Evolutionary conservation across 2,888 invertebrate genomes (phyloP).

Genomic region (Pecten maximus): DNA sequence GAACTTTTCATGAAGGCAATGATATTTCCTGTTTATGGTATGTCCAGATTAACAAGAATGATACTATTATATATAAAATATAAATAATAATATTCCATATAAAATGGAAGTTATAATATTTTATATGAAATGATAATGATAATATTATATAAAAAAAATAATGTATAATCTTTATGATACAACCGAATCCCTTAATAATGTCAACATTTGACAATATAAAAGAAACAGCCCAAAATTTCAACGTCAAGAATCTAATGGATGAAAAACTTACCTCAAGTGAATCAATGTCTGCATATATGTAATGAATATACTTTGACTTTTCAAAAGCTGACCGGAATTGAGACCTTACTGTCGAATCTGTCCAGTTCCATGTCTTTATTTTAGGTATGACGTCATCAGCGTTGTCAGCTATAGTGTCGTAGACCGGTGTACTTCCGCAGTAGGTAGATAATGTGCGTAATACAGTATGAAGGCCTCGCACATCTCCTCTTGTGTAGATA

Average conservation of each 20-base stretch:
- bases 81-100: no score
- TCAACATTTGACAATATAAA: no score
- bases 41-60: background rate
- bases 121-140: no score
- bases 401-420: conserved; percentile 27
- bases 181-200: no score
- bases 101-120: no score
- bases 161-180: no score
- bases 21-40: no score
- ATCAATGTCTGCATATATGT: background rate
- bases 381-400: background rate
- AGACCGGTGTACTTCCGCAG: conserved; percentile 38
- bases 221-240: background rate
- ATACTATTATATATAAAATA: no score
- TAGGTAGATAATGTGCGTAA: no score
- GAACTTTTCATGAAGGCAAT: no score
- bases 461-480: background rate
- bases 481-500: background rate
- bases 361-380: background rate
- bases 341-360: background rate
- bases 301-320: background rate
- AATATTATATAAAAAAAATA: no score
- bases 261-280: background rate
- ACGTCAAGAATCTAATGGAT: background rate
- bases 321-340: background rate